Base-by-base conservation (phyloP, 2,797 vertebrate genomes). In the Bucorvus abyssinicus region DNA sequence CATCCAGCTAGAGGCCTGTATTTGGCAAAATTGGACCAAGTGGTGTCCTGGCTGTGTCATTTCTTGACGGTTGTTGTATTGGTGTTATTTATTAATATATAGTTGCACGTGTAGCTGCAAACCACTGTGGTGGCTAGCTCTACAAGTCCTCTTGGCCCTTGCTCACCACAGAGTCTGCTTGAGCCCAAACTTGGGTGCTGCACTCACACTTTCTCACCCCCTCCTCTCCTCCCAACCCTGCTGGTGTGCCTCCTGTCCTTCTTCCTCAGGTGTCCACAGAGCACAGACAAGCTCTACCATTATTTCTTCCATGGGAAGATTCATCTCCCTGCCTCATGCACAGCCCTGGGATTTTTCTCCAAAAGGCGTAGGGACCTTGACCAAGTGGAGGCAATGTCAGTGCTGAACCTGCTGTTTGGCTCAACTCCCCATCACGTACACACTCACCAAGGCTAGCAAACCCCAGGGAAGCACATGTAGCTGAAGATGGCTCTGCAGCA, bases 341-440 rank as follows among this genome's bases (percentile, higher is more conserved):
- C 27, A 75, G 50, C 75, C 49, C 22, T 36, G 30, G 36, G 52
- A 67, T 47, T 71, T 81, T 40, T 36, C 23, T 36, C 14, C 42
- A n/a, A 40, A 88, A 71, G 29, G 16, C 60, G 42, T 9, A 63
- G 83, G 26, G 49, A 78, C 38, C 49, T 47, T 10, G 44, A 32
- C 32, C 56, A 74, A 73, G 42, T 21, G 45, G 53, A 29, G 36
- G 26, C 21, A 40, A 29, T 20, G 9, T 55, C 64, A 34, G n/a
- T 24, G 15, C 63, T 80, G 79, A 50, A 23, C 36, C 30, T 56
- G n/a, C 23, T 30, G 23, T 34, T 50, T 45, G 47, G 19, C 34
- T 70, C 3, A 0, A 38, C 55, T 60, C 30, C 34, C 52, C 2
- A 0, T 57, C 50, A 53, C 0, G 0, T 56, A 27, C 7, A 6